Conservation (phyloP, 2,888 invertebrate species). For the Cosmopolites sordidus region DNA sequence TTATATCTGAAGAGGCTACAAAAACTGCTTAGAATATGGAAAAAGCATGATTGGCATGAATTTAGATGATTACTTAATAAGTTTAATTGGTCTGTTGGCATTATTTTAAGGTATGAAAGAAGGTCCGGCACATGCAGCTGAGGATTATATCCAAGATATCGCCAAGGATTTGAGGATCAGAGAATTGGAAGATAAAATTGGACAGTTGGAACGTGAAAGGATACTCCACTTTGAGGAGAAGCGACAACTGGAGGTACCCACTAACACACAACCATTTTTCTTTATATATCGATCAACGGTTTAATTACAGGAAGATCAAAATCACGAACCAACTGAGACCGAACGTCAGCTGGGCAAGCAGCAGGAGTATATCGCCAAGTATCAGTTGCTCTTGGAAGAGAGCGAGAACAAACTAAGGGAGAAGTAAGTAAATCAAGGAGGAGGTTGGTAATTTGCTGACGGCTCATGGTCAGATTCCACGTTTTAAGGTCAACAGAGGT, state of each 20-base stretch:
- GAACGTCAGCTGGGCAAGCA: conserved; percentile 28
- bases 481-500: conserved; percentile 31
- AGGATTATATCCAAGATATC: conserved; percentile 16
- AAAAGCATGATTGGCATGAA: no score
- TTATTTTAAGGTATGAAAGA: conserved; percentile 17
- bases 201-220: conserved; percentile 16
- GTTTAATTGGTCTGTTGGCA: no score
- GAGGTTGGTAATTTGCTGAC: conserved; percentile 3
- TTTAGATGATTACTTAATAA: no score
- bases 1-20: no score
- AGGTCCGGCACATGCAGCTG: conserved; percentile 1
- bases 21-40: no score
- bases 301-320: conserved; percentile 24
- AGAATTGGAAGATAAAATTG: conserved; percentile 21
- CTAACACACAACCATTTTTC: not conserved
- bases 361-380: conserved; percentile 30
- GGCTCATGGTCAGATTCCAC: conserved; percentile 9
- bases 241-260: conserved; percentile 20
- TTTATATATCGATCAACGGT: not conserved
- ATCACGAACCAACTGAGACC: conserved; percentile 23
- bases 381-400: conserved; percentile 32
- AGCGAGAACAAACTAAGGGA: conserved; percentile 34
- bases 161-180: conserved; percentile 21
- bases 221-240: conserved; percentile 37
- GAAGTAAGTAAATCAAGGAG: conserved; percentile 33